Evolutionary conservation across 2,888 invertebrate species (phyloP).

Genomic region (Netelia virgata): DNA sequence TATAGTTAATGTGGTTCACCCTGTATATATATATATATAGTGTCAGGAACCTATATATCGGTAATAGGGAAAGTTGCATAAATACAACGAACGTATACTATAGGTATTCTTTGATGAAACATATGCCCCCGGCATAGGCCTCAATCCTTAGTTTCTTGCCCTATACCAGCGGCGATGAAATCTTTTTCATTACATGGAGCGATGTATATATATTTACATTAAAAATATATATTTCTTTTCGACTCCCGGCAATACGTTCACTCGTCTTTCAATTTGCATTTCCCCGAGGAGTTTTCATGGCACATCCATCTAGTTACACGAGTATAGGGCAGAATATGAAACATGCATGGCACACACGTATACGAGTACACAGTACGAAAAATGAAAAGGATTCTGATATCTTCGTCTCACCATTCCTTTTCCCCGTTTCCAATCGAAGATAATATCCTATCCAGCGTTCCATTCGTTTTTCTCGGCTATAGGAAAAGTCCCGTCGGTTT

Average conservation of each 20-base stretch:
- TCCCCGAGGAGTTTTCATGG: constrained; percentile 69
- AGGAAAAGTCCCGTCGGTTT: constrained; percentile 71
- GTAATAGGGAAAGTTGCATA: no score
- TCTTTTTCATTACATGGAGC: background rate
- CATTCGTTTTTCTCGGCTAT: constrained; percentile 68
- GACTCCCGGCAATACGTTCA: constrained; percentile 61
- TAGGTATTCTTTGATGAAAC: no score
- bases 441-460: constrained; percentile 42
- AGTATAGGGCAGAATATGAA: constrained; percentile 3
- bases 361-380: constrained; percentile 19
- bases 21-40: no score
- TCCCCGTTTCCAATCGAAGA: constrained; percentile 74
- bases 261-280: constrained; percentile 74
- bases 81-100: no score
- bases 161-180: background rate
- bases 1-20: no score
- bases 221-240: constrained; percentile 45
- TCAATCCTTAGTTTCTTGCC: no score
- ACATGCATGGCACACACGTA: constrained; percentile 2
- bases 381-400: constrained; percentile 75
- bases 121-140: no score
- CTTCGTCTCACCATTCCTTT: constrained; percentile 65
- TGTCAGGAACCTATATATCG: no score
- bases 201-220: background rate
- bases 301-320: constrained; percentile 34